A percentile compares a stretch with the other conserved stretches of the same genome.
Evolutionary conservation across 1,140 invertebrate species (phyloP).

Genomic region (Pygmarrhopalites habei): DNA sequence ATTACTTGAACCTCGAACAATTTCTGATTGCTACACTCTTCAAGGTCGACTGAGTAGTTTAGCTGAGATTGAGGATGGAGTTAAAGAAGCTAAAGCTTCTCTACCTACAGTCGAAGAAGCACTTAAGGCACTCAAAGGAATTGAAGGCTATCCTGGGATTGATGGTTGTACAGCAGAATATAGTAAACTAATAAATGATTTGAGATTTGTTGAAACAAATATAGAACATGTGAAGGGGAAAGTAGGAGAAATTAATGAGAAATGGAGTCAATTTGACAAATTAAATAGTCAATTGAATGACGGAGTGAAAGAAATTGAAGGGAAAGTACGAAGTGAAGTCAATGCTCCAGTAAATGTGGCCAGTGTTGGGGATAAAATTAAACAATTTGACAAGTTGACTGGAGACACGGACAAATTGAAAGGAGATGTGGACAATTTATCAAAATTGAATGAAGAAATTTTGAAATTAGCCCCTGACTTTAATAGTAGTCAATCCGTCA

Average conservation of each 20-base stretch:
- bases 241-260: conserved; percentile 54
- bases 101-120: conserved; percentile 39
- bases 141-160: conserved; percentile 45
- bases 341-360: conserved; percentile 59
- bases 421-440: conserved; percentile 58
- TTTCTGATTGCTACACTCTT: conserved; percentile 83
- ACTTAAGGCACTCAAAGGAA: conserved; percentile 16
- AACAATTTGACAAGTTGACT: conserved; percentile 57
- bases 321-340: conserved; percentile 64
- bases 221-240: not conserved
- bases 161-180: conserved; percentile 56
- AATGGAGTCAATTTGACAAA: conserved; percentile 55
- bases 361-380: conserved; percentile 63
- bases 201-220: conserved; percentile 48
- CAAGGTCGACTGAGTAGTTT: conserved; percentile 80
- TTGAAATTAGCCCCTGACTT: conserved; percentile 70
- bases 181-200: conserved; percentile 57
- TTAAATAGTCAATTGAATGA: conserved; percentile 63
- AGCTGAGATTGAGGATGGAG: conserved; percentile 63
- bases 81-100: conserved; percentile 59
- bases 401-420: conserved; percentile 57
- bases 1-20: conserved; percentile 84
- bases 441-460: conserved; percentile 61
- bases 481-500: conserved; percentile 67
- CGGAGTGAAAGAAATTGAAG: conserved; percentile 83